Evolutionary conservation across 1,140 invertebrate species (phyloP).

Genomic region (Brachionus asplanchnoidis): DNA sequence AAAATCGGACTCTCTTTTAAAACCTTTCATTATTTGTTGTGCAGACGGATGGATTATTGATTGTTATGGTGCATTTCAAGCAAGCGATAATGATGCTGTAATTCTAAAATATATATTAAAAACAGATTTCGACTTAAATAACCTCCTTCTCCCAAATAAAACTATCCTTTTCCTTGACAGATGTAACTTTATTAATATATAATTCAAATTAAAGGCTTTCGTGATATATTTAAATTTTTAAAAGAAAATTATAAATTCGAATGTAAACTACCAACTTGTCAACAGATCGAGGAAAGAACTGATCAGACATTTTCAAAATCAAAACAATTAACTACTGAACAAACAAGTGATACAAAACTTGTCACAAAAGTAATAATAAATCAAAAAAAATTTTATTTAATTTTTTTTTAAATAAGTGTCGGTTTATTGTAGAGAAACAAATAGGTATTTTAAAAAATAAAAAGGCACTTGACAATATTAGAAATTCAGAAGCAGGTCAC

Average conservation of each 20-base stretch:
- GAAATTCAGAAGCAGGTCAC: not conserved
- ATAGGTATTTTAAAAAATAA: not conserved
- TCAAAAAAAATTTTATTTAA: not conserved
- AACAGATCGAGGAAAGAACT: not conserved
- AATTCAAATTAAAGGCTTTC: not conserved
- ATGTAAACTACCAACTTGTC: not conserved
- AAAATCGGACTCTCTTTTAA: not conserved
- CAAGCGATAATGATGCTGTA: not conserved
- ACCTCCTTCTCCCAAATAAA: not conserved
- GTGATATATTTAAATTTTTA: not conserved
- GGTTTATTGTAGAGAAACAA: conserved; percentile 16
- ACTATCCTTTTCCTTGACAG: conserved; percentile 2
- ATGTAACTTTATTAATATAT: not conserved
- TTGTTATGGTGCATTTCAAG: conserved; percentile 13
- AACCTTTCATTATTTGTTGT: conserved; percentile 9
- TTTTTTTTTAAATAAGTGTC: not conserved
- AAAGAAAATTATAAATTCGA: not conserved
- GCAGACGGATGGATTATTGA: conserved; percentile 1
- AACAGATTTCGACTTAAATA: not conserved
- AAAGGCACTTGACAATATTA: conserved; percentile 1
- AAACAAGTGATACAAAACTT: not conserved
- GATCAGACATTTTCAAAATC: not conserved
- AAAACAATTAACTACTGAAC: not conserved
- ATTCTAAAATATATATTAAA: conserved; percentile 5
- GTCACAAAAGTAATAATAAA: not conserved